phyloP scores from a whole-genome alignment of 2,797 vertebrate species.

The Ibycter americanus region DNA sequence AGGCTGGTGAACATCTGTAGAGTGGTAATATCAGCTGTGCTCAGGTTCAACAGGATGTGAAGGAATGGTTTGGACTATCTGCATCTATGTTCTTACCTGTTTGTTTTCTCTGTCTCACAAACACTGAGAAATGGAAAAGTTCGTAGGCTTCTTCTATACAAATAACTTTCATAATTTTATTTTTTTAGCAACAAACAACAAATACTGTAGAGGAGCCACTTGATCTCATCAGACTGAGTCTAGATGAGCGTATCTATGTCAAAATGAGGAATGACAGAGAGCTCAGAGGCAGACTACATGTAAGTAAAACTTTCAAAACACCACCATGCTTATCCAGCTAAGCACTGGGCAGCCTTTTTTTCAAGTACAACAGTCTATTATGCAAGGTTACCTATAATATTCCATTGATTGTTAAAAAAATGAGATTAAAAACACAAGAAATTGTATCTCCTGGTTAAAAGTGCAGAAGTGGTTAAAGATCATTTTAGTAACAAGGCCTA shows the following conservation, averaged over 20 bases:
- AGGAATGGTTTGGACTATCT: not conserved
- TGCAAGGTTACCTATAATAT: not conserved
- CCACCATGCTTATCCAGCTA: not conserved
- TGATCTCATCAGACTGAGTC: constrained; percentile 94
- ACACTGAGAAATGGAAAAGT: not conserved
- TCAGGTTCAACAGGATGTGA: not conserved
- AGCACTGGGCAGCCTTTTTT: not conserved
- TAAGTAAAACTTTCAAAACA: constrained; percentile 65
- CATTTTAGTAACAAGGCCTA: not conserved
- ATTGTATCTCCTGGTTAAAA: not conserved
- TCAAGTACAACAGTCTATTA: not conserved
- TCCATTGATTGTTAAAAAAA: not conserved
- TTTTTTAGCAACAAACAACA: constrained; percentile 87
- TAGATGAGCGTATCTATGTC: constrained; percentile 97
- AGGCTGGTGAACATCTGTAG: fast-evolving
- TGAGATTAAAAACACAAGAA: not conserved
- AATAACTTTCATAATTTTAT: not conserved
- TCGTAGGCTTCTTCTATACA: not conserved
- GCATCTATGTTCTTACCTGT: not conserved
- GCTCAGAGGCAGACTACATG: constrained; percentile 92
- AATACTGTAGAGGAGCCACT: constrained; percentile 97
- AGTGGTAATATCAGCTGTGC: not conserved
- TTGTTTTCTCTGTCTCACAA: not conserved
- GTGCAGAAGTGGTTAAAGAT: not conserved
- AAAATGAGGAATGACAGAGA: constrained; percentile 99